Base-by-base conservation (phyloP, 2,113 vertebrate genomes). In the Brachypteracias leptosomus region DNA sequence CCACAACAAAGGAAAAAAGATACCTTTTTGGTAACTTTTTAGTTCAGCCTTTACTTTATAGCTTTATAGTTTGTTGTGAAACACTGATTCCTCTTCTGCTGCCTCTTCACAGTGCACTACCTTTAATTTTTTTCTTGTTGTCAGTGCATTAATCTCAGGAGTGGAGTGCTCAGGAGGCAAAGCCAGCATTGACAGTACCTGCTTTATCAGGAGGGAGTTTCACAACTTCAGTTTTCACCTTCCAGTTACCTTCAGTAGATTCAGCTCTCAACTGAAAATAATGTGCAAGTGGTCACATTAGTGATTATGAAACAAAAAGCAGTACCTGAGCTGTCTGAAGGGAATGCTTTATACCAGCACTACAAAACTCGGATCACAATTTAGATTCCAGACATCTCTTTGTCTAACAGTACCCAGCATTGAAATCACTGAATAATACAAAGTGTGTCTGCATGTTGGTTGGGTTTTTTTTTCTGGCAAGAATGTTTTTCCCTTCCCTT, bases 61-160 rank as follows among this genome's bases (percentile, higher is more conserved):
- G 85, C 94, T 96, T 94, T 95, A n/a, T n/a, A 71, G 44, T 75
- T 95, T 84, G 80, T 66, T 95, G 92, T 68, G 91, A 83, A 95
- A 90, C 57, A 25, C 6, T 74, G 95, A 91, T 97, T 88, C 87
- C 55, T 92, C 93, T 87, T 83, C 82, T 33, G 35, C 83, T 87
- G 90, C 90, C 93, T 93, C 85, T 96, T 97, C 95, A 97, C 87
- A 52, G 96, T 76, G 90, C 86, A 55, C 29, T 96, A 66, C 92
- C 96, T 92, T 26, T 96, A 96, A 94, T 97, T 97, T 94, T 97
- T 95, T 95, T 89, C 85, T 91, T 97, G 84, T 82, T 97, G 94
- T 90, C 94, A 97, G 81, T 91, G 95, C 97, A 97, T 97, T 97
- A 96, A 97, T 98, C 97, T 97, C 96, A 79, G 76, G 90, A 97